Evolutionary conservation across 2,113 vertebrate species (phyloP), one percentile per base, ranked within the genome.

Genomic region (Oenanthe oenanthe): DNA sequence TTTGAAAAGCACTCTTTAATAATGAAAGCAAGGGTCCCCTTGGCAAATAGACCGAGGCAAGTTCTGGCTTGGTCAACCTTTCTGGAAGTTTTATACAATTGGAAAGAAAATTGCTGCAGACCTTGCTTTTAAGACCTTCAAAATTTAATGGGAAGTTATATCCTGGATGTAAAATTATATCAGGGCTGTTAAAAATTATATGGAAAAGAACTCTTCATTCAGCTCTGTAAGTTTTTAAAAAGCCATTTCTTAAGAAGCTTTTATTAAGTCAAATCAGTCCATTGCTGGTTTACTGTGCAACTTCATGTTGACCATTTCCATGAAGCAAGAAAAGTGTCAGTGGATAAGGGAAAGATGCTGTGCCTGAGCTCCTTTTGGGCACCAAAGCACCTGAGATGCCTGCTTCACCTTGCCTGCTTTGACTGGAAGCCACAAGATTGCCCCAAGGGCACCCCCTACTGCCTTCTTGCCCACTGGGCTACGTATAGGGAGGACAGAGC

Each of bases 151-250:
- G 72, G 54, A 95, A 88, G 65, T 75, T 92, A 74, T 60, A 92
- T 93, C 85, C 76, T 88, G 89, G 43, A 86, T 60, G 61, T 95
- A 96, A 96, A 96, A 90, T 71, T 96, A 24, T 93, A 91, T 91
- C 88, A 83, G 48, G n/a, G 67, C 48, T 73, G 51, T 90, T 89
- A 92, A 79, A 96, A 89, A 83, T 66, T 73, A 73, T 83, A 83
- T 56, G 68, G 92, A 89, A 90, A 96, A 89, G 85, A 90, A 73
- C 78, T 77, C 75, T 74, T 90, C 68, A 51, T 90, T 77, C 72
- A 90, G 51, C 28, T 60, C 88, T 75, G 20, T 58, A 65, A 91
- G 50, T 92, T 89, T 88, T 80, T 67, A 29, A 88, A 86, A 90
- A 71, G 75, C 26, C n/a, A 86, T 88, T 95, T 93, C 79, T 93